A percentile compares a stretch with the other conserved stretches of the same genome.
Evolutionary conservation across 2,113 vertebrate genomes (phyloP).

Genomic region (Stictonetta naevosa): DNA sequence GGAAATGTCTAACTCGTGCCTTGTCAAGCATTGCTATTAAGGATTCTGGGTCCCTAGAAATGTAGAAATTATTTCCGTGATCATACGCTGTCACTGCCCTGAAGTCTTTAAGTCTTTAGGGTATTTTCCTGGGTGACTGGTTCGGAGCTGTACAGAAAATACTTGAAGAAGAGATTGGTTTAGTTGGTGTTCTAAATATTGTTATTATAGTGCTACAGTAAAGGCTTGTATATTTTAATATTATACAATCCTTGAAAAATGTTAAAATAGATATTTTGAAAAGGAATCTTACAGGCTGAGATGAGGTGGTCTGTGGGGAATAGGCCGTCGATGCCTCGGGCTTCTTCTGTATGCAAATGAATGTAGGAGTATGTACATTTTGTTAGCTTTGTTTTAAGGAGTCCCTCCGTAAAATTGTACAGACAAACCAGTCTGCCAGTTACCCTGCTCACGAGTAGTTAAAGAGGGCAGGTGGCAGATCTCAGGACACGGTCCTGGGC

Average conservation of each 20-base stretch:
- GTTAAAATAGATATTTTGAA: slow-evolving; percentile 37
- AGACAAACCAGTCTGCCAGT: neutral
- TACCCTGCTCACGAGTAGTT: neutral
- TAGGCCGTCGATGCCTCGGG: neutral
- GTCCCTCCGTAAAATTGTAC: neutral
- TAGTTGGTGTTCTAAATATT: slow-evolving; percentile 9
- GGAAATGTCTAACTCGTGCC: neutral
- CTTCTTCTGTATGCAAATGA: neutral
- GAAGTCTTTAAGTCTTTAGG: neutral
- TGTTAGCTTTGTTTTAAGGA: neutral
- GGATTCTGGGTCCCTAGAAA: neutral
- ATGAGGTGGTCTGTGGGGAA: neutral
- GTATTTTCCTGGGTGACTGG: slow-evolving; percentile 13
- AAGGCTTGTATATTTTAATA: slow-evolving; percentile 6
- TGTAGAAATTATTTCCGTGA: neutral
- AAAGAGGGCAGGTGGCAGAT: neutral
- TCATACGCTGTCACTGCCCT: fast-evolving
- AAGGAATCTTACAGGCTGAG: neutral
- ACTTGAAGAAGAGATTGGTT: neutral
- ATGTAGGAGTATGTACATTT: neutral
- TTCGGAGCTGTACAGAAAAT: neutral
- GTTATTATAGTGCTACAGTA: neutral
- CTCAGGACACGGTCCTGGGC: neutral
- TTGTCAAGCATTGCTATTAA: neutral
- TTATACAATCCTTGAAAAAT: neutral